These are phyloP conservation scores for Muschampia plurimacula DNA, from an alignment of 2,888 invertebrate genomes.

Conservation along the genomic window DNA sequence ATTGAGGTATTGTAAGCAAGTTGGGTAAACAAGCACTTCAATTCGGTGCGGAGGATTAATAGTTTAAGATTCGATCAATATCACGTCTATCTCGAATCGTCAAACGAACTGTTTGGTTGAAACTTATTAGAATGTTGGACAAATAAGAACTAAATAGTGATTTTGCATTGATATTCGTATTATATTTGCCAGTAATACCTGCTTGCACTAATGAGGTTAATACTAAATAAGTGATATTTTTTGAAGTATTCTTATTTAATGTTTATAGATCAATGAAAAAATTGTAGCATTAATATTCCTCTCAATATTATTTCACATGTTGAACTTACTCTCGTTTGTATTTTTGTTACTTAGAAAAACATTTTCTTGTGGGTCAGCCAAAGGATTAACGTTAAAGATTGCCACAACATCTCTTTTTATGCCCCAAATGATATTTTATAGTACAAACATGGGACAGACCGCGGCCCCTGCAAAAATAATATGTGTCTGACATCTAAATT, in stretches of 20 bases:
- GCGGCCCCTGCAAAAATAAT: slow-evolving; percentile 77
- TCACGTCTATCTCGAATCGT: slow-evolving; percentile 14
- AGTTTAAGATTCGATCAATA: slow-evolving; percentile 47
- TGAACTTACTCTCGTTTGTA: neutral
- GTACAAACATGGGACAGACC: slow-evolving; percentile 66
- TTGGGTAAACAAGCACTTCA: slow-evolving; percentile 49
- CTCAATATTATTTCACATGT: slow-evolving; percentile 17
- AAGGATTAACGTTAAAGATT: slow-evolving; percentile 44
- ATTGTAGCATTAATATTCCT: neutral
- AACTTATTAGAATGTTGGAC: neutral
- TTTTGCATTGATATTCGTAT: neutral
- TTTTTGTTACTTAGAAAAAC: slow-evolving; percentile 20
- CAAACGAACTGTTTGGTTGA: neutral
- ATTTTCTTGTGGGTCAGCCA: slow-evolving; percentile 30
- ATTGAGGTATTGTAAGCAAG: slow-evolving; percentile 77
- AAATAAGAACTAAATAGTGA: neutral
- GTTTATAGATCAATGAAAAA: neutral
- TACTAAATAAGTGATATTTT: neutral
- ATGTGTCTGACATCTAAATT: slow-evolving; percentile 74
- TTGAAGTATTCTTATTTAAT: neutral
- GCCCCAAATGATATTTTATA: slow-evolving; percentile 71
- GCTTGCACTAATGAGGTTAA: neutral
- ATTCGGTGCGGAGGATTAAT: slow-evolving; percentile 56
- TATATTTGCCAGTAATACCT: neutral
- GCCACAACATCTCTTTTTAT: slow-evolving; percentile 51